These are phyloP conservation scores for Bombus waltoni DNA, from an alignment of 1,140 invertebrate species.

Conservation along the genomic window DNA sequence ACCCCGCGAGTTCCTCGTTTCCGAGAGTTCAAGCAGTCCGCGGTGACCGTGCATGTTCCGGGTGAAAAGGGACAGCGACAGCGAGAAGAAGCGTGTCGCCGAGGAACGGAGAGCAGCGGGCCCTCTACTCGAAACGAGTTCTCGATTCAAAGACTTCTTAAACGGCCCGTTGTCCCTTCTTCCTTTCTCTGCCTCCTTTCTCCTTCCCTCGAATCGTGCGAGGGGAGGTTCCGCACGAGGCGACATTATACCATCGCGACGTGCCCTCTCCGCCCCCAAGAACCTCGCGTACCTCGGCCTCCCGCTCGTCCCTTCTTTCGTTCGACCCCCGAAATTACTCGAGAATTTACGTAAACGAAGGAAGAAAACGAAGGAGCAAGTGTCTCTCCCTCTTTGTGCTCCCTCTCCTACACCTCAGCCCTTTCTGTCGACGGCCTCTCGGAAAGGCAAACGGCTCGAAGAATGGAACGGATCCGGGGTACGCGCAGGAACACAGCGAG, in stretches of 20 bases:
- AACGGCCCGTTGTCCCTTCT: slow-evolving; percentile 48
- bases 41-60: background rate
- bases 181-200: slow-evolving; percentile 21
- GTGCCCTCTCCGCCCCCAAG: background rate
- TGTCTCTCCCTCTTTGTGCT: slow-evolving; percentile 13
- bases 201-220: slow-evolving; percentile 32
- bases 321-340: slow-evolving; percentile 57
- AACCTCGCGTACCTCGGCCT: background rate
- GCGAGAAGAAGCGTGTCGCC: slow-evolving; percentile 36
- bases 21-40: background rate
- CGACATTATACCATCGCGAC: slow-evolving; percentile 57
- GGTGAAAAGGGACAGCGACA: background rate
- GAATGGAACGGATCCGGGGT: slow-evolving; percentile 69
- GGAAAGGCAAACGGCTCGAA: slow-evolving; percentile 72
- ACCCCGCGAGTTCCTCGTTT: background rate
- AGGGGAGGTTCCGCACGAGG: slow-evolving; percentile 49
- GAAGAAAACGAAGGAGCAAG: slow-evolving; percentile 44
- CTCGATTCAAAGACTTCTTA: slow-evolving; percentile 66
- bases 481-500: slow-evolving; percentile 58
- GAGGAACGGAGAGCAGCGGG: slow-evolving; percentile 1
- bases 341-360: slow-evolving; percentile 66
- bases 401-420: background rate
- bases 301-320: slow-evolving; percentile 21
- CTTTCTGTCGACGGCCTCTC: slow-evolving; percentile 53
- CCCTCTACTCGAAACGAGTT: slow-evolving; percentile 57